phyloP scores from a whole-genome alignment of 2,113 vertebrate genomes.

The Arenaria interpres region DNA sequence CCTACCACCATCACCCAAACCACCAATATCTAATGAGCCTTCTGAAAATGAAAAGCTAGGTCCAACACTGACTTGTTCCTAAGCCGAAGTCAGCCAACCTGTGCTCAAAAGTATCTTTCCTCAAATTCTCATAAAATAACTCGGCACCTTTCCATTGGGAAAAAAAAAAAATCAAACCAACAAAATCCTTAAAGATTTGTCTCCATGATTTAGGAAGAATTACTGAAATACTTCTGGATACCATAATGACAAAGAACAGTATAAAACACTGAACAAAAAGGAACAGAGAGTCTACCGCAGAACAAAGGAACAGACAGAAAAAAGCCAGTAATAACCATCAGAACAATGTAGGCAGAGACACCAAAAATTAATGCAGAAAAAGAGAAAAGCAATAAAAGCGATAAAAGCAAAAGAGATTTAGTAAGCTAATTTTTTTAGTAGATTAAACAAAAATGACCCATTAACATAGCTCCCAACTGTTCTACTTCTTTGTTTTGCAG shows the following conservation, averaged over 20 bases:
- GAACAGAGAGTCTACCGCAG: neutral
- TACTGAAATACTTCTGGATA: neutral
- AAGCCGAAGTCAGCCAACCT: neutral
- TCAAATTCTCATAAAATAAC: neutral
- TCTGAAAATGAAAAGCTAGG: neutral
- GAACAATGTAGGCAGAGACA: constrained; percentile 4
- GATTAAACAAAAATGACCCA: neutral
- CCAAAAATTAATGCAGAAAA: neutral
- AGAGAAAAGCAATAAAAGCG: neutral
- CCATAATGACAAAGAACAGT: neutral
- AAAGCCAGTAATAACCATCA: neutral
- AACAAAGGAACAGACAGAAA: neutral
- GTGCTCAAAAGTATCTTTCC: neutral
- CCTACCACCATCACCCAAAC: neutral
- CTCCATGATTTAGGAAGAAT: neutral
- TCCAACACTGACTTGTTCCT: neutral
- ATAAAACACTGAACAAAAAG: neutral
- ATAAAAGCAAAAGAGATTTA: neutral
- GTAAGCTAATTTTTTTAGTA: neutral
- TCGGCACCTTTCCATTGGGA: neutral
- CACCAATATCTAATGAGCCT: neutral
- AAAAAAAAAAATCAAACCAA: neutral
- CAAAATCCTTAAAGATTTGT: neutral
- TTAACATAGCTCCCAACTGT: neutral
- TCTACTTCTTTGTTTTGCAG: neutral